Evolutionary conservation across 2,888 invertebrate genomes (phyloP).

Genomic region (Penaeus monodon): DNA sequence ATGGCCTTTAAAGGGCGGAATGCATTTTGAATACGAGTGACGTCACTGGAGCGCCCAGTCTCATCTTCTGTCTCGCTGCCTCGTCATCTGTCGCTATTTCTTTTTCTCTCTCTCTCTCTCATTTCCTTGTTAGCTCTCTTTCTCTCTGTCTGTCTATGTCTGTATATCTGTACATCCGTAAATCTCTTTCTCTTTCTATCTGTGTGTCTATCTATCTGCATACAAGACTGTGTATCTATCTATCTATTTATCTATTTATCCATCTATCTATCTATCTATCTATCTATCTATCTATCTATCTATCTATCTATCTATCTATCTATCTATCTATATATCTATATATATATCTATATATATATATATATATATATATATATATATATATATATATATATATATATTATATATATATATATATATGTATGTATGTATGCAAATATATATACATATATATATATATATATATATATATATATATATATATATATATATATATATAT

Average conservation of each 20-base stretch:
- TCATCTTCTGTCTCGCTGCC: neutral
- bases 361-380: no score
- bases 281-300: neutral
- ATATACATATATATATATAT: constrained; percentile 22
- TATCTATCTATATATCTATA: no score
- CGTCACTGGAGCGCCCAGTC: no score
- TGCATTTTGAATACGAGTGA: no score
- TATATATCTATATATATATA: no score
- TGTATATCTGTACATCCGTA: no score
- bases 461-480: constrained; percentile 31
- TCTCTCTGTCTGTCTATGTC: neutral
- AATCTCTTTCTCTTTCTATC: neutral
- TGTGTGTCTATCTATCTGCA: neutral
- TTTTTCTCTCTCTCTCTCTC: neutral
- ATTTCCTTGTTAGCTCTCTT: neutral
- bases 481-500: constrained; percentile 38
- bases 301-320: neutral
- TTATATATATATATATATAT: constrained; percentile 19
- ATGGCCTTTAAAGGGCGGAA: no score
- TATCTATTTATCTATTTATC: neutral
- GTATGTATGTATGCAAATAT: constrained; percentile 4
- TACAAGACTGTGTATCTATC: neutral
- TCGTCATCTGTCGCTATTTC: no score
- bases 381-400: constrained; percentile 10
- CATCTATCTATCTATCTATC: neutral